Evolutionary conservation across 1,140 invertebrate species (phyloP).

Genomic region (Capitella teleta): DNA sequence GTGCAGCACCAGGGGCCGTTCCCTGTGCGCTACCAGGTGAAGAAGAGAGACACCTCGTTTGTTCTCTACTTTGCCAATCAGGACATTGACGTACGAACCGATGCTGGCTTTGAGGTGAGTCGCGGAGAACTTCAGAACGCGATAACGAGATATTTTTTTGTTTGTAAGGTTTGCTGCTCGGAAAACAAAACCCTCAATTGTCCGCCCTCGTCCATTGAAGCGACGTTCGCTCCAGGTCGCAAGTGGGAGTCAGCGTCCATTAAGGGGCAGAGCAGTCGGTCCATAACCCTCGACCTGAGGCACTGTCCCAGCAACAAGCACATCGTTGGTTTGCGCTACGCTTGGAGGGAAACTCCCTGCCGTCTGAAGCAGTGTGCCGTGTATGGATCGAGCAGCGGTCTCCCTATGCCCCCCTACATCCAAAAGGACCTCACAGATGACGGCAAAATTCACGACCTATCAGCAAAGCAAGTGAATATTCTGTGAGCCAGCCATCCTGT

Average conservation of each 20-base stretch:
- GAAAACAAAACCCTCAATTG: conserved; percentile 14
- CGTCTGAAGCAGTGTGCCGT: conserved; percentile 22
- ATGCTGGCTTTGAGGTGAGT: conserved; percentile 8
- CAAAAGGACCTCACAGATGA: not conserved
- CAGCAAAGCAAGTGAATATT: not conserved
- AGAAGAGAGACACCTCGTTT: not conserved
- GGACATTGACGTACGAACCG: not conserved
- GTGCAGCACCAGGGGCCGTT: conserved; percentile 1
- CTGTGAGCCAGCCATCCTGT: too few relatives aligned
- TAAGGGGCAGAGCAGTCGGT: conserved; percentile 7
- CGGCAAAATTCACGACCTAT: not conserved
- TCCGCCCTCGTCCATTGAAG: conserved; percentile 7
- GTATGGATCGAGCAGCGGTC: conserved; percentile 18
- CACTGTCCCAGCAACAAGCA: conserved; percentile 7
- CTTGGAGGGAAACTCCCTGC: conserved; percentile 28
- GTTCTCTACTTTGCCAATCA: not conserved
- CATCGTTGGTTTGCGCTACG: conserved; percentile 18
- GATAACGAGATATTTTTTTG: not conserved
- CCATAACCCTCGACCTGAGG: conserved; percentile 15
- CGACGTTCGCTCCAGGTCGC: conserved; percentile 6
- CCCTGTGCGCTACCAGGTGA: not conserved
- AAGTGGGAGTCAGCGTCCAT: conserved; percentile 22
- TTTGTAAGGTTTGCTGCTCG: conserved; percentile 20
- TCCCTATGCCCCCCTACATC: conserved; percentile 22
- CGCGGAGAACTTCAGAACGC: not conserved